Conservation (phyloP, 2,888 invertebrate genomes). For the Carcina quercana region DNA sequence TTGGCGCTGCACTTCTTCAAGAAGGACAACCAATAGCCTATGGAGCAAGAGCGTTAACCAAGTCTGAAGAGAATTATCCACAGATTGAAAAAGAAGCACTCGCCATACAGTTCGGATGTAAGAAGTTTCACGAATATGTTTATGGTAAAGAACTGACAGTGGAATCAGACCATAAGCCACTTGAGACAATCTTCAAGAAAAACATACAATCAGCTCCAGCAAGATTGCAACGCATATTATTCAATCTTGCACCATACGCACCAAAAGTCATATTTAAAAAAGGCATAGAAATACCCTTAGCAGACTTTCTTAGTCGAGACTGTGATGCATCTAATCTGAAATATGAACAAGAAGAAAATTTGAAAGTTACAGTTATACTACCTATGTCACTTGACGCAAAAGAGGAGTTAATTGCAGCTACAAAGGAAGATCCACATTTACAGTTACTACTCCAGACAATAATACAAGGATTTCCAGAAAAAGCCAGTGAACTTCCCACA, state of each 20-base stretch:
- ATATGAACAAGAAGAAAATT: not conserved
- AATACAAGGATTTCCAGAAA: slow-evolving; percentile 2
- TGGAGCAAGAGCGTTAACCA: slow-evolving; percentile 10
- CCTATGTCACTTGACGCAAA: not conserved
- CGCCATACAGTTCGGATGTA: slow-evolving; percentile 21
- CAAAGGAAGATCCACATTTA: not conserved
- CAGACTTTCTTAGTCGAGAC: slow-evolving; percentile 12
- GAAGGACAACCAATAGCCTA: slow-evolving; percentile 12
- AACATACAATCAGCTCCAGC: slow-evolving; percentile 9
- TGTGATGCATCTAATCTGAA: not conserved
- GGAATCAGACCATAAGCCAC: slow-evolving; percentile 14
- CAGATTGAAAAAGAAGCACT: slow-evolving; percentile 26
- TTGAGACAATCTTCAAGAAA: slow-evolving; percentile 14
- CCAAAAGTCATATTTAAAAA: slow-evolving; percentile 10
- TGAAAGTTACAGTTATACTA: not conserved
- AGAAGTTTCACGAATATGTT: slow-evolving; percentile 15
- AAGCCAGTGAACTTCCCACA: not conserved
- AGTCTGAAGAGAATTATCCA: slow-evolving; percentile 17
- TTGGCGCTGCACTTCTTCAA: slow-evolving; percentile 14
- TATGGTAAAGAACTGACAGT: slow-evolving; percentile 8
- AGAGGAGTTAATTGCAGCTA: not conserved
- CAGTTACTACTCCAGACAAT: not conserved
- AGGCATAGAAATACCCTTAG: slow-evolving; percentile 8
- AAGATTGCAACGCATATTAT: slow-evolving; percentile 13
- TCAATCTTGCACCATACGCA: slow-evolving; percentile 11